phyloP scores from a whole-genome alignment of 2,797 vertebrate species.

The Ptychadena robeensis region DNA sequence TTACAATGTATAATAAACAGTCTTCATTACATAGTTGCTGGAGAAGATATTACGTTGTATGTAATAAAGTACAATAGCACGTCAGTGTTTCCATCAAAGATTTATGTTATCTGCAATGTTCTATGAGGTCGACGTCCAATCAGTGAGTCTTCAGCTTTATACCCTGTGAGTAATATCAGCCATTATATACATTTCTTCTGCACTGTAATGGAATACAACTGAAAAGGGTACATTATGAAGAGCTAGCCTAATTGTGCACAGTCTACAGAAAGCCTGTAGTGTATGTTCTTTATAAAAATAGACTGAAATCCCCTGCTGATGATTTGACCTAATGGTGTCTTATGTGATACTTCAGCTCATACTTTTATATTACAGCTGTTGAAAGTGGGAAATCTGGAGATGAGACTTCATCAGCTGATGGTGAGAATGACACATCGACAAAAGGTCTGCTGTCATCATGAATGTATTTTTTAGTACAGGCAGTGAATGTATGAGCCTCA shows the following conservation, averaged over 20 bases:
- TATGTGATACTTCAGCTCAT: constrained; percentile 19
- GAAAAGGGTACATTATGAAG: background rate
- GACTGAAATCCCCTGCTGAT: background rate
- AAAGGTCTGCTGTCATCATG: constrained; percentile 48
- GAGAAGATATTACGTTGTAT: constrained; percentile 3
- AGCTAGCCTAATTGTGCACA: background rate
- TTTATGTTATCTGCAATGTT: constrained; percentile 8
- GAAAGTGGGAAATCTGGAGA: constrained; percentile 36
- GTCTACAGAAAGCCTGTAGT: background rate
- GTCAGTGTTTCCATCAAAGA: constrained; percentile 7
- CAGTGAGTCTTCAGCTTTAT: background rate
- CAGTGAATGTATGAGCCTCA: background rate
- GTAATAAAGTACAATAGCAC: background rate
- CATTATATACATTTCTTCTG: background rate
- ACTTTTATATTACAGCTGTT: constrained; percentile 27
- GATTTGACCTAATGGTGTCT: background rate
- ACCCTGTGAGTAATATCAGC: background rate
- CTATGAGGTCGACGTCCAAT: background rate
- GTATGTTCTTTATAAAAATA: background rate
- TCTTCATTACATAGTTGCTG: constrained; percentile 7
- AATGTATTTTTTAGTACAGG: background rate
- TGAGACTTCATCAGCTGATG: constrained; percentile 39
- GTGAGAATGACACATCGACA: constrained; percentile 58
- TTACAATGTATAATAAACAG: background rate
- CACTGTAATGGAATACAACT: background rate